Base-by-base conservation (phyloP, 2,113 vertebrate species). In the Campylorhamphus procurvoides region DNA sequence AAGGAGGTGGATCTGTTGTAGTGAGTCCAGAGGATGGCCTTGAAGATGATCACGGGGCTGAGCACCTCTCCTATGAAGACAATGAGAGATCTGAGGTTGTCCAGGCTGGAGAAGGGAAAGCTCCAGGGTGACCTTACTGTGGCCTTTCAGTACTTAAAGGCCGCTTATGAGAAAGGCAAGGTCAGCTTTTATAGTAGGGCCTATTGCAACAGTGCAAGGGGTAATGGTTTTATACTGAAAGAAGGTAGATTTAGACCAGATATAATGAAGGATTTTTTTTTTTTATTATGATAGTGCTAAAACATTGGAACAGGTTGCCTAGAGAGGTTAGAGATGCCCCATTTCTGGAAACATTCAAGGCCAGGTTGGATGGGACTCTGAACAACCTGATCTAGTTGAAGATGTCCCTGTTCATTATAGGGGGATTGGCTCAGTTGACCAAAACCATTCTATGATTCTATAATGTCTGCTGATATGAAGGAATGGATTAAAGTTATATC, bases 341-440 rank as follows among this genome's bases (percentile, higher is more conserved):
- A 69, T 33, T 4, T 47, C 18, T 42, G 63, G 25, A 62, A 83
- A 49, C 17, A 68, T 18, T 69, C 19, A 55, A 42, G 17, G 7
- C 25, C n/a, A 40, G n/a, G 10, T 47, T 25, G n/a, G 6, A 33
- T 0, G 0, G 19, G 63, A 4, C n/a, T 75, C 53, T 33, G 25
- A 69, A 47, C 3, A 42, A 10, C 18, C 25, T 69, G 35, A 23
- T 56, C 6, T 42, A 18, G 3, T 12, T 42, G 47, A 49, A 90
- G 35, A 42, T 37, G 31, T 33, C 31, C 42, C 22, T 50, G 22
- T 14, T 56, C 9, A 28, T 33, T 71, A 18, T 25, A 33, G 40
- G 14, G 7, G 4, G 18, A 1, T 47, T 63, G 35, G 31, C 28
- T 15, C 20, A 71, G 35, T 19, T 31, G 25, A 28, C 3, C 7